Conservation (phyloP, 2,113 vertebrate species). For the Hylia prasina region DNA sequence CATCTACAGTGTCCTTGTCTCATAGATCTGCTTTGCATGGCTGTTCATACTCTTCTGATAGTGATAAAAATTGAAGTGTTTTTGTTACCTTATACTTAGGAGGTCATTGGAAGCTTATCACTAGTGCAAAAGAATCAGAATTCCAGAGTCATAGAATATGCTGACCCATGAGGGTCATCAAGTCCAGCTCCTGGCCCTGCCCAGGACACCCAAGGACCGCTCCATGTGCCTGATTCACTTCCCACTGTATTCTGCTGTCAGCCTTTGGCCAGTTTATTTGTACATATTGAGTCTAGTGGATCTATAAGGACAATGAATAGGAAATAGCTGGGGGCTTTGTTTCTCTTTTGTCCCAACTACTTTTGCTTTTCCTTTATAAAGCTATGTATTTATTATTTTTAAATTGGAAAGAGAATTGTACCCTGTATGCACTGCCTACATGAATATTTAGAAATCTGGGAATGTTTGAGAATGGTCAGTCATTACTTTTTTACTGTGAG, state of each 20-base stretch:
- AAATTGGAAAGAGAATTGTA: not conserved
- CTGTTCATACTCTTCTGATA: not conserved
- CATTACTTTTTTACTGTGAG: not conserved
- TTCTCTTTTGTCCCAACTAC: not conserved
- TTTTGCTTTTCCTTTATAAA: not conserved
- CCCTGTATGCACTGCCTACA: not conserved
- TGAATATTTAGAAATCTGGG: conserved; percentile 8
- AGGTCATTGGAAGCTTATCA: not conserved
- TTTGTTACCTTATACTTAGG: not conserved
- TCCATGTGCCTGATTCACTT: not conserved
- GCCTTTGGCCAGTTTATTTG: not conserved
- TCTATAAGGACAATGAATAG: not conserved
- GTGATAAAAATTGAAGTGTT: not conserved
- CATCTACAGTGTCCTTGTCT: not conserved
- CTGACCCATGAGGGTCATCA: not conserved
- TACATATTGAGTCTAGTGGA: not conserved
- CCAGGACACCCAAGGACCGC: not conserved
- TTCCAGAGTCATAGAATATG: not conserved
- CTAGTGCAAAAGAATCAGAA: not conserved
- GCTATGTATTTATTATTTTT: not conserved
- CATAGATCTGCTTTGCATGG: not conserved
- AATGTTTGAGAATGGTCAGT: not conserved
- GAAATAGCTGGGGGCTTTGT: not conserved
- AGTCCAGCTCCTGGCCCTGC: not conserved
- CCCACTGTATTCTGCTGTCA: not conserved